Conservation (phyloP, 2,797 vertebrate genomes). For the Zenarchopterus dispar region DNA sequence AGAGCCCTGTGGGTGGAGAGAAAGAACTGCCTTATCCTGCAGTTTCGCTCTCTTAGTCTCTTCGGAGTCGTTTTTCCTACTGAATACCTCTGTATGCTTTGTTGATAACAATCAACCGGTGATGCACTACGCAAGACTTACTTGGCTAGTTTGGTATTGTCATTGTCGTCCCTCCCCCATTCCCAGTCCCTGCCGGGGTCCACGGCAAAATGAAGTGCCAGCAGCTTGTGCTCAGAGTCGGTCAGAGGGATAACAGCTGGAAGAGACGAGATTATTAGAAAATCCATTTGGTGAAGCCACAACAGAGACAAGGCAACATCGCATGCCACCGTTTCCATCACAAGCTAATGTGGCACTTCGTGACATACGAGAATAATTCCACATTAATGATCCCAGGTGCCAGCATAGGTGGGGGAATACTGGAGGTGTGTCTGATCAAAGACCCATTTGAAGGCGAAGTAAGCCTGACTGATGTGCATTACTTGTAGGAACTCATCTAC, state of each 20-base stretch:
- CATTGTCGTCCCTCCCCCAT: conserved; percentile 96
- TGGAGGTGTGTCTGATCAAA: neutral
- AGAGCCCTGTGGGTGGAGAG: conserved; percentile 29
- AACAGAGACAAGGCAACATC: conserved; percentile 3
- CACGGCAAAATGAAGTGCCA: conserved; percentile 97
- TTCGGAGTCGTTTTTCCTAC: conserved; percentile 7
- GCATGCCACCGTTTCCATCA: conserved; percentile 22
- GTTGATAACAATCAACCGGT: conserved; percentile 38
- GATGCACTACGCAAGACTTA: conserved; percentile 77
- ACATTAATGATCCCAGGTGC: neutral
- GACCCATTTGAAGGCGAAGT: no score
- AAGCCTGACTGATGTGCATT: no score
- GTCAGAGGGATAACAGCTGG: conserved; percentile 97
- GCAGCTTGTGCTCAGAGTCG: conserved; percentile 97
- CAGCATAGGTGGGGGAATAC: neutral
- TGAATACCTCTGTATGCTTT: conserved; percentile 23
- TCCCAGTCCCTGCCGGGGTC: conserved; percentile 98
- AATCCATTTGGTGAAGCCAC: conserved; percentile 54
- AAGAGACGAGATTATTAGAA: conserved; percentile 70
- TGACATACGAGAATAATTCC: conserved; percentile 35
- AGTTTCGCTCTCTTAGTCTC: conserved; percentile 27
- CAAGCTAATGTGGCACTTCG: conserved; percentile 15
- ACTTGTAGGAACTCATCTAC: no score
- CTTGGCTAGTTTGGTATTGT: conserved; percentile 95
- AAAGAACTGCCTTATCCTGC: conserved; percentile 35